Conservation (phyloP, 1,140 invertebrate genomes). For the Formica exsecta region DNA sequence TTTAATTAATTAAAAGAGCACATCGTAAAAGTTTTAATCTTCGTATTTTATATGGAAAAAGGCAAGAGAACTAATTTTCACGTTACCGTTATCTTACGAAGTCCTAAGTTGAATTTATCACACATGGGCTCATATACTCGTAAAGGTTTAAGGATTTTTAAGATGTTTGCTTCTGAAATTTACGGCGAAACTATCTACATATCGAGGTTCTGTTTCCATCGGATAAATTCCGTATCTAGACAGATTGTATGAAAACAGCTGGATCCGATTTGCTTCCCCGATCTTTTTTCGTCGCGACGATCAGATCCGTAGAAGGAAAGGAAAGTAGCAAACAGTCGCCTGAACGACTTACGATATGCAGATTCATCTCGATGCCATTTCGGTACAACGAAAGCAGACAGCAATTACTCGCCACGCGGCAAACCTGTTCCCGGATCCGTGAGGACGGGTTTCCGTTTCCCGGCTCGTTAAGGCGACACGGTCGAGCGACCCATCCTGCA, state of each 20-base stretch:
- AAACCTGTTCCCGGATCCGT: conserved; percentile 78
- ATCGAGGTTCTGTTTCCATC: not conserved
- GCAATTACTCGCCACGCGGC: conserved; percentile 67
- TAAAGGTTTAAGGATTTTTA: not conserved
- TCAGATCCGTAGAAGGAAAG: not conserved
- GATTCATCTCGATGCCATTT: conserved; percentile 58
- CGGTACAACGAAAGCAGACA: conserved; percentile 31
- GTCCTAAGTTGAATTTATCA: conserved; percentile 20
- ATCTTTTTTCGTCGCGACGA: not conserved
- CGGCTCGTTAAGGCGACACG: conserved; percentile 76
- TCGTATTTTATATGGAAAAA: not conserved
- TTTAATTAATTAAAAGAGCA: too few relatives aligned
- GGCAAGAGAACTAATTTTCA: not conserved
- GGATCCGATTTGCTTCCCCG: conserved; percentile 20
- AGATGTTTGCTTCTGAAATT: not conserved
- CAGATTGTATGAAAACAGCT: not conserved
- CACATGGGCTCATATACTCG: not conserved
- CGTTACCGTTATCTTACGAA: not conserved
- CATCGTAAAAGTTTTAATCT: conserved; percentile 7
- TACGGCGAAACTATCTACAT: not conserved
- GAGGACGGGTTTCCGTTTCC: conserved; percentile 79
- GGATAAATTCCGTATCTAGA: not conserved
- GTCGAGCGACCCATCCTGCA: conserved; percentile 47
- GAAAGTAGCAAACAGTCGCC: not conserved
- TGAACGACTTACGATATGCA: conserved; percentile 59